Base-by-base conservation (phyloP, 2,888 invertebrate genomes). In the Nebria salina region DNA sequence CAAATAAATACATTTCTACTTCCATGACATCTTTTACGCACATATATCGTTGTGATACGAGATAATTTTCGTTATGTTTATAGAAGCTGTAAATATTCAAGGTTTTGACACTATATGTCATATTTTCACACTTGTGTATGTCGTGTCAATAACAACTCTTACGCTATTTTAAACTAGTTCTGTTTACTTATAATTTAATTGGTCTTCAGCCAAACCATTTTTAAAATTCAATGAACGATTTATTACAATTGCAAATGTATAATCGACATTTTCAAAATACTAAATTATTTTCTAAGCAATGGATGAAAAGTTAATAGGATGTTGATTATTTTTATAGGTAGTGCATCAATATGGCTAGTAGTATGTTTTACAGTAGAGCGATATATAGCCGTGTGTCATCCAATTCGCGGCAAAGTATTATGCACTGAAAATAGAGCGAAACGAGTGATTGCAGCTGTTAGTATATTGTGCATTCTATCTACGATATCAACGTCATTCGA, bases 351-450 rank as follows among this genome's bases (percentile, higher is more conserved):
- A 73, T 95, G 94, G 93, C 89, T 95, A 83, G 94, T 94, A 42
- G 93, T 94, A 34, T 92, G 94, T 82, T 95, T 95, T 87, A 95
- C 95, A 25, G 90, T 95, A 79, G 95, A 95, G 88, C 90, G 95
- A 75, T 95, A 94, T 89, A 93, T 95, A 83, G 94, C 94, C 41
- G 94, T 95, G 26, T 93, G 94, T 85, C 93, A 94, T 88, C 95
- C 95, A 20, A 92, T 95, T 87, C 91, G 91, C 83, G 93, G 94
- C 68, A 93, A 93, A 88, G 91, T 92, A 73, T 88, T 93, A 84
- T 94, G 94, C 88, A 94, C 94, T 1, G 93, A 94, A 85, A 90
- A 92, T 73, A 89, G 94, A 84, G 95, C 95, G 20, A 92, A 93
- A 87, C 90, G 91, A 86, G 92, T 94, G 83, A 93, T 94, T 80